Percentiles rank a stretch among this genome's conserved stretches.
Evolutionary conservation across 2,888 invertebrate species (phyloP).

Genomic region (Scrobipalpa atriplicella): DNA sequence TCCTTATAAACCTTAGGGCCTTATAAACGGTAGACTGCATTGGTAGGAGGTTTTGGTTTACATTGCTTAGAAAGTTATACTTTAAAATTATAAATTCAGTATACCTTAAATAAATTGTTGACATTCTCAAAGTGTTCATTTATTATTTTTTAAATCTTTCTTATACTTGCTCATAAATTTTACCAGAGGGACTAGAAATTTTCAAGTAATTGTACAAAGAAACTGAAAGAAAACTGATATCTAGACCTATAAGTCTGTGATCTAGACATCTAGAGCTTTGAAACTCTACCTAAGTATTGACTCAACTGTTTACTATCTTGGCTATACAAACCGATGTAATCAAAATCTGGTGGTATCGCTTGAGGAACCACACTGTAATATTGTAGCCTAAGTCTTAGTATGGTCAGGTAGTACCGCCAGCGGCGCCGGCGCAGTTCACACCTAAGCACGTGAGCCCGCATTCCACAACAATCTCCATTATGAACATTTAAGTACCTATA

Average conservation of each 20-base stretch:
- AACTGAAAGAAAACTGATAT: too few species aligned
- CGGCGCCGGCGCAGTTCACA: conserved; percentile 10
- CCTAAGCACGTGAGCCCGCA: neutral
- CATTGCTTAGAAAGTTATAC: neutral
- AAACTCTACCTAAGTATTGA: too few species aligned
- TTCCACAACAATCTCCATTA: neutral
- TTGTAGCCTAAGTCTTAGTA: neutral
- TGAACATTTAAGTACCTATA: neutral
- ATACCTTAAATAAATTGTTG: neutral
- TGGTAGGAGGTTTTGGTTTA: neutral
- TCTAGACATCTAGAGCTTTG: too few species aligned
- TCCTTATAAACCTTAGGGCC: neutral
- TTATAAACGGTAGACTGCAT: neutral
- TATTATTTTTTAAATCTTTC: too few species aligned
- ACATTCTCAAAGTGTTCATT: too few species aligned
- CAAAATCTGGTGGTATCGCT: neutral
- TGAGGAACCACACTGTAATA: too few species aligned
- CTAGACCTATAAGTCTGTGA: too few species aligned
- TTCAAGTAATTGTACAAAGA: too few species aligned
- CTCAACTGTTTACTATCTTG: too few species aligned
- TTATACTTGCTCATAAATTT: too few species aligned
- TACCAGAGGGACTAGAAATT: too few species aligned
- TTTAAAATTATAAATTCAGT: neutral
- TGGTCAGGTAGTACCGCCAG: conserved; percentile 8
- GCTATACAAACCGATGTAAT: neutral